A percentile compares a stretch with the other conserved stretches of the same genome.
Evolutionary conservation across 1,140 invertebrate species (phyloP).

Genomic region (Cyphomyrmex costatus): DNA sequence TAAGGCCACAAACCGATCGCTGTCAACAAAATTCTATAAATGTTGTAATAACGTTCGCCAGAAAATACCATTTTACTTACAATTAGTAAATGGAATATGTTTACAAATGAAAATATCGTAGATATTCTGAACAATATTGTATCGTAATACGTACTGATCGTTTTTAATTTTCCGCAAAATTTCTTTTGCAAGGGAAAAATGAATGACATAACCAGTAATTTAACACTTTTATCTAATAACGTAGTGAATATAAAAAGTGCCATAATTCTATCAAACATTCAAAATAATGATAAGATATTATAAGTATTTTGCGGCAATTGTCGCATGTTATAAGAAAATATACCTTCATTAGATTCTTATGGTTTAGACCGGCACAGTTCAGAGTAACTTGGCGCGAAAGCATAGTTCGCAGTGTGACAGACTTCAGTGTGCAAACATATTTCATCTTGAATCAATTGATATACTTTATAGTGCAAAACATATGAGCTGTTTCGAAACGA

Average conservation of each 20-base stretch:
- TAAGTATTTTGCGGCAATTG: no score
- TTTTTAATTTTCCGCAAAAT: background rate
- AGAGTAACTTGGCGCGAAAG: background rate
- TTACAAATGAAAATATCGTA: background rate
- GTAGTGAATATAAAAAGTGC: no score
- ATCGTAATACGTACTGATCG: background rate
- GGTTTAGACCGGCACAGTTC: background rate
- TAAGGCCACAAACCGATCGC: no score
- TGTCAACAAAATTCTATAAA: no score
- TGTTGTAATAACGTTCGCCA: no score
- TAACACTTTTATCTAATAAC: no score
- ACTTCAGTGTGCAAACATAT: background rate
- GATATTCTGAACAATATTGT: background rate
- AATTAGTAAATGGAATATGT: no score
- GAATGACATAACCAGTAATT: no score
- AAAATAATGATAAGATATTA: no score
- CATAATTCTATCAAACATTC: no score
- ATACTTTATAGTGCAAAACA: background rate
- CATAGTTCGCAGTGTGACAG: background rate
- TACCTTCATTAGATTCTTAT: background rate
- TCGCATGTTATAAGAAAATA: background rate
- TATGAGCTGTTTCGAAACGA: background rate
- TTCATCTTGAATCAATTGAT: background rate
- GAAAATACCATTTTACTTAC: no score
- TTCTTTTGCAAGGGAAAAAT: background rate